Conservation (phyloP, 2,888 invertebrate species). For the Iselma pallidipennis region DNA sequence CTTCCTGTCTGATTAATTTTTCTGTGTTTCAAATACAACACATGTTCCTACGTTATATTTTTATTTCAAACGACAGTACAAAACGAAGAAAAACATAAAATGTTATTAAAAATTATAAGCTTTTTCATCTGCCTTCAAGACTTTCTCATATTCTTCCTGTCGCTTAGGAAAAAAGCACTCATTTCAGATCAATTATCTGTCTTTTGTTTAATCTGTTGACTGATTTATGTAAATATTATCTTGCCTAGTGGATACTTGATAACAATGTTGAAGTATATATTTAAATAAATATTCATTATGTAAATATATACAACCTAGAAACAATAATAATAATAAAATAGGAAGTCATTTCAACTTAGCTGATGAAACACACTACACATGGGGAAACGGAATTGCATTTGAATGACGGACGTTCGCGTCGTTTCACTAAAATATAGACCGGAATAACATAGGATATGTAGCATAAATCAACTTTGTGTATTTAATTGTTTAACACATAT, state of each 20-base stretch:
- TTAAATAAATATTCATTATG: not conserved
- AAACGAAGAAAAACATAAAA: no score
- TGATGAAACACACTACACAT: not conserved
- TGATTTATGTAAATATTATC: not conserved
- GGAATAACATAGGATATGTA: not conserved
- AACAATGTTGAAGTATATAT: not conserved
- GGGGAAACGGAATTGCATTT: constrained; percentile 5
- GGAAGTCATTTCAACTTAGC: constrained; percentile 3
- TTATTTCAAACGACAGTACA: no score
- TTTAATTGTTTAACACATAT: constrained; percentile 3
- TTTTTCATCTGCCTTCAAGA: no score
- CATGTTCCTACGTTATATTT: no score
- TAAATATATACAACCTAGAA: not conserved
- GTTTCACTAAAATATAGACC: not conserved
- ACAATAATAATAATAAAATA: not conserved
- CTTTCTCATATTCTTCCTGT: no score
- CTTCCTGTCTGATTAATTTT: no score
- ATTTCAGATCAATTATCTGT: no score
- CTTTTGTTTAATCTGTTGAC: no score
- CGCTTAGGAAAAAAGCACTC: no score
- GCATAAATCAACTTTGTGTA: constrained; percentile 3
- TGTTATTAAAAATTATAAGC: no score
- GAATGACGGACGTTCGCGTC: constrained; percentile 6
- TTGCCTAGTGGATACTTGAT: not conserved
- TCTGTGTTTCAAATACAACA: no score